Percentiles rank a stretch among this genome's conserved stretches.
These are phyloP conservation scores for Heptranchias perlo DNA, from an alignment of 2,113 vertebrate genomes.

Conservation along the genomic window DNA sequence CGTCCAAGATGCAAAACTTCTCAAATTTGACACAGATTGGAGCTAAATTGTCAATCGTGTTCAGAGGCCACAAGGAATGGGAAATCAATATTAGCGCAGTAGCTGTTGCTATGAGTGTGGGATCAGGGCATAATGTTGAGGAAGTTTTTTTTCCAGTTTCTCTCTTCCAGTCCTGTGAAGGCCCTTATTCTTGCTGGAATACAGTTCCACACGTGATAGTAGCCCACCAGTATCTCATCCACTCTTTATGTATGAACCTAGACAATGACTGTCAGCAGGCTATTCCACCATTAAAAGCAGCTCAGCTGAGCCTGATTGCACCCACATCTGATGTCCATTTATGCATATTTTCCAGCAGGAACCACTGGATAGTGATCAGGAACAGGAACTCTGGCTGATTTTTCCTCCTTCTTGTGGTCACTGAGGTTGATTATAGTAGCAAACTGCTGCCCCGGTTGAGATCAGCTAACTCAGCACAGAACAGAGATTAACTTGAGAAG, in stretches of 20 bases:
- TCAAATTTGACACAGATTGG: neutral
- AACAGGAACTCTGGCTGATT: neutral
- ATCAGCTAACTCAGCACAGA: neutral
- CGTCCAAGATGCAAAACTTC: neutral
- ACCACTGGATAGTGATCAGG: neutral
- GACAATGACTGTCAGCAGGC: neutral
- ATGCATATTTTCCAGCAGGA: slow-evolving; percentile 19
- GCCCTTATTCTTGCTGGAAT: neutral
- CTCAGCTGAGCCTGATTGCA: neutral
- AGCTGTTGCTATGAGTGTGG: neutral
- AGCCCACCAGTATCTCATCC: neutral
- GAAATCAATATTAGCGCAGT: neutral
- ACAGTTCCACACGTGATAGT: neutral
- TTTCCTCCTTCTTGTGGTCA: neutral
- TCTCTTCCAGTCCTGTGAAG: neutral
- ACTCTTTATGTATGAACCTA: neutral
- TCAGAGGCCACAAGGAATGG: neutral
- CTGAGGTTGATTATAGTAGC: neutral
- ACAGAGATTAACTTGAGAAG: neutral
- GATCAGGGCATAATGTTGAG: neutral
- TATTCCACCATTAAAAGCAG: neutral
- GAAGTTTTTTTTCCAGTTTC: neutral
- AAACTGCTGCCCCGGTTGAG: neutral
- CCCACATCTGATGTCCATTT: neutral
- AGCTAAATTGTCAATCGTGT: neutral